Conservation (phyloP, 2,888 invertebrate genomes). For the Polydrusus tereticollis region DNA sequence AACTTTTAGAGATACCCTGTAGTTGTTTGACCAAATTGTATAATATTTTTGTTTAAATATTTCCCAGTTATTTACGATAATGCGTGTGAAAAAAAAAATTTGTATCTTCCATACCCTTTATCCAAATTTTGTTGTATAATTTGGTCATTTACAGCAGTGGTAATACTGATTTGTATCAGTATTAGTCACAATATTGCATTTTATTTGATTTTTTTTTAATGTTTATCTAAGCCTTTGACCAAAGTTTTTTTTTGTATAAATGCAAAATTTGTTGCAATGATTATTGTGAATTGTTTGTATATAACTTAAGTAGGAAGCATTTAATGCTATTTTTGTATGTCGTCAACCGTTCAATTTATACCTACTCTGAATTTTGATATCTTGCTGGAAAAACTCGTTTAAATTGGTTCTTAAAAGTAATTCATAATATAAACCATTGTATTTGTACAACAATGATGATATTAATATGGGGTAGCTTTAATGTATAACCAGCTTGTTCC, state of each 20-base stretch:
- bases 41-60: background rate
- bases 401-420: background rate
- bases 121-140: no score
- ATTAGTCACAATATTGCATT: no score
- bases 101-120: no score
- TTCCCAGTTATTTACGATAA: no score
- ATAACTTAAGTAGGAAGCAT: background rate
- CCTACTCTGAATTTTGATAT: no score
- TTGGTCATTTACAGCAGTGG: no score
- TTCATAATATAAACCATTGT: slow-evolving; percentile 7
- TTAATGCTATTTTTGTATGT: no score
- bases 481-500: slow-evolving; percentile 48
- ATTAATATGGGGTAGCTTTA: slow-evolving; percentile 46
- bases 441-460: slow-evolving; percentile 30
- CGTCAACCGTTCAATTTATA: no score
- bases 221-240: no score
- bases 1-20: background rate
- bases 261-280: background rate
- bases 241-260: slow-evolving; percentile 4
- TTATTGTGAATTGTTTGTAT: background rate
- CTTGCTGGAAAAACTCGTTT: background rate
- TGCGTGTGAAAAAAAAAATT: no score
- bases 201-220: no score
- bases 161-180: no score
- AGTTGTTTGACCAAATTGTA: slow-evolving; percentile 1